phyloP scores from a whole-genome alignment of 1,140 invertebrate genomes.

The Euura lappo region DNA sequence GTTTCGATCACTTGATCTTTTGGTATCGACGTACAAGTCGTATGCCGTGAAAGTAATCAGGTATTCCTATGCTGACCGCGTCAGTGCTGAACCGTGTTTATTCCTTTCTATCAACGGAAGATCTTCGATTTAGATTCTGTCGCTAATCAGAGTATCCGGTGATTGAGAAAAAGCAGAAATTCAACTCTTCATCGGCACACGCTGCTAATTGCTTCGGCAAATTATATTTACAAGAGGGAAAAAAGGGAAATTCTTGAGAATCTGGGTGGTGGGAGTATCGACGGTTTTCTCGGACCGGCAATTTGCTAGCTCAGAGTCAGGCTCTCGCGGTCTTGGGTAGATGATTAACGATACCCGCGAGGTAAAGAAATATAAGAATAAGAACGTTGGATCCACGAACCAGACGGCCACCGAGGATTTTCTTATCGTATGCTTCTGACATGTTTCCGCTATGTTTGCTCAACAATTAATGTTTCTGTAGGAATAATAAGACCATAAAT shows the following conservation, averaged over 20 bases:
- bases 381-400: slow-evolving; percentile 13
- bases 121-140: too few species aligned
- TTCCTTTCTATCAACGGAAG: too few species aligned
- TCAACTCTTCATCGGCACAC: slow-evolving; percentile 18
- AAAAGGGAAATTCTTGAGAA: neutral
- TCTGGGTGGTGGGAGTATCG: slow-evolving; percentile 7
- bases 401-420: slow-evolving; percentile 14
- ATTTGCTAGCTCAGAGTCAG: slow-evolving; percentile 31
- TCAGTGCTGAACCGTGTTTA: too few species aligned
- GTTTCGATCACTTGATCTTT: neutral
- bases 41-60: neutral
- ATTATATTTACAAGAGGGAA: neutral
- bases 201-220: neutral
- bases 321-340: slow-evolving; percentile 29
- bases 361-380: slow-evolving; percentile 41
- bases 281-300: slow-evolving; percentile 43
- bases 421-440: slow-evolving; percentile 46
- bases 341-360: slow-evolving; percentile 50
- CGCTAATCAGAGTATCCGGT: too few species aligned
- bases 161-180: too few species aligned
- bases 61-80: neutral
- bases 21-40: too few species aligned
- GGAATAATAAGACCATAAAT: slow-evolving; percentile 50
- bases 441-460: slow-evolving; percentile 51
- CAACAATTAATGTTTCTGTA: slow-evolving; percentile 52